Conservation (phyloP, 2,113 vertebrate genomes). For the Pionites leucogaster region DNA sequence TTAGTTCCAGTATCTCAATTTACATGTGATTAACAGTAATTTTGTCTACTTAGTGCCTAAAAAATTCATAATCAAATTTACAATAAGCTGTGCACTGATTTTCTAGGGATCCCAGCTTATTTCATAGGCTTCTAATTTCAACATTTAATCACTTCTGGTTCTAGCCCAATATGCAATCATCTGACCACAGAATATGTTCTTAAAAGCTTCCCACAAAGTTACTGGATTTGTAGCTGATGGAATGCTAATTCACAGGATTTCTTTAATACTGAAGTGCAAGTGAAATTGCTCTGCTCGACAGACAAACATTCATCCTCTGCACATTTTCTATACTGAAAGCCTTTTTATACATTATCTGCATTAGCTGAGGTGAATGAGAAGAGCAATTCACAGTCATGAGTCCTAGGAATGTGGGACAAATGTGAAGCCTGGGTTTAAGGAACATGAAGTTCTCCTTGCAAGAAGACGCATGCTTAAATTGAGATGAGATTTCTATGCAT, state of each 20-base stretch:
- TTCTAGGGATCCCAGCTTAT: slow-evolving; percentile 53
- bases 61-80: slow-evolving; percentile 69
- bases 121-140: slow-evolving; percentile 55
- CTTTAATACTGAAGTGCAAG: slow-evolving; percentile 38
- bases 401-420: not conserved
- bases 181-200: slow-evolving; percentile 36
- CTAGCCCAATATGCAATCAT: slow-evolving; percentile 44
- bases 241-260: slow-evolving; percentile 63
- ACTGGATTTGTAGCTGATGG: slow-evolving; percentile 39
- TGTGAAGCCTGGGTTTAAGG: not conserved
- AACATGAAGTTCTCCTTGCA: not conserved
- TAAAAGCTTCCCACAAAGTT: slow-evolving; percentile 47
- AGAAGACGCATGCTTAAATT: not conserved
- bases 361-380: not conserved
- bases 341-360: not conserved
- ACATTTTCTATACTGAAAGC: slow-evolving; percentile 26
- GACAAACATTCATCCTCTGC: slow-evolving; percentile 16
- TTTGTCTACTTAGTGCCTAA: slow-evolving; percentile 47
- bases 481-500: not conserved
- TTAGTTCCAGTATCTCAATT: slow-evolving; percentile 64
- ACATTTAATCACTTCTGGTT: slow-evolving; percentile 47
- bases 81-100: slow-evolving; percentile 38
- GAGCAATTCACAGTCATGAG: not conserved
- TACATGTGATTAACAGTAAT: slow-evolving; percentile 69
- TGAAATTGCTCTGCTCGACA: slow-evolving; percentile 3